Evolutionary conservation across 2,797 vertebrate genomes (phyloP).

Genomic region (Xenopus petersii): DNA sequence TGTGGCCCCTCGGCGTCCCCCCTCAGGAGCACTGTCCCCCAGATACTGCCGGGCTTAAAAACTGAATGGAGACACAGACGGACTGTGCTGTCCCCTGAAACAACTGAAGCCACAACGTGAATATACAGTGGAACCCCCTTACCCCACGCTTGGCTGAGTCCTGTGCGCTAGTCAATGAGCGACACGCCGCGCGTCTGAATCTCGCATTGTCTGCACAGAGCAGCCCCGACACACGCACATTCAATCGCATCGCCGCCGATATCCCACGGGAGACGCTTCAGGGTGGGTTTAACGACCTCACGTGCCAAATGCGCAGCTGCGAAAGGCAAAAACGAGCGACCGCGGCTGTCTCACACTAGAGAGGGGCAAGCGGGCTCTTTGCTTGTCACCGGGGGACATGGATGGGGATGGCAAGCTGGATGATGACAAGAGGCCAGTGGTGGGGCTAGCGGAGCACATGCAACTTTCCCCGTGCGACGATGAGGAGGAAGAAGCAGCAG

Average conservation of each 20-base stretch:
- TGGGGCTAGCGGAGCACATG: conserved; percentile 21
- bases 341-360: not conserved
- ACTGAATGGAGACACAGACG: conserved; percentile 24
- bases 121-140: not conserved
- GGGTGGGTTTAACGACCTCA: not conserved
- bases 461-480: conserved; percentile 8
- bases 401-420: conserved; percentile 23
- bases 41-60: conserved; percentile 14
- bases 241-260: not conserved
- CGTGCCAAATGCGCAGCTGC: conserved; percentile 24
- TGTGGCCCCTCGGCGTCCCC: not conserved
- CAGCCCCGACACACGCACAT: too few species aligned
- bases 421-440: conserved; percentile 2
- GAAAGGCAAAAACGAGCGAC: not conserved
- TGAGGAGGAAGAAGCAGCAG: conserved; percentile 36
- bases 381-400: conserved; percentile 42
- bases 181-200: not conserved
- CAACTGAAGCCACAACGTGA: too few species aligned
- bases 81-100: not conserved
- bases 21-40: conserved; percentile 16
- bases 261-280: not conserved
- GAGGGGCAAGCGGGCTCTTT: conserved; percentile 12
- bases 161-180: not conserved
- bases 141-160: not conserved
- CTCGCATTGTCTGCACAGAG: too few species aligned